Conservation (phyloP, 2,113 vertebrate species). For the Mionectes macconnelli region DNA sequence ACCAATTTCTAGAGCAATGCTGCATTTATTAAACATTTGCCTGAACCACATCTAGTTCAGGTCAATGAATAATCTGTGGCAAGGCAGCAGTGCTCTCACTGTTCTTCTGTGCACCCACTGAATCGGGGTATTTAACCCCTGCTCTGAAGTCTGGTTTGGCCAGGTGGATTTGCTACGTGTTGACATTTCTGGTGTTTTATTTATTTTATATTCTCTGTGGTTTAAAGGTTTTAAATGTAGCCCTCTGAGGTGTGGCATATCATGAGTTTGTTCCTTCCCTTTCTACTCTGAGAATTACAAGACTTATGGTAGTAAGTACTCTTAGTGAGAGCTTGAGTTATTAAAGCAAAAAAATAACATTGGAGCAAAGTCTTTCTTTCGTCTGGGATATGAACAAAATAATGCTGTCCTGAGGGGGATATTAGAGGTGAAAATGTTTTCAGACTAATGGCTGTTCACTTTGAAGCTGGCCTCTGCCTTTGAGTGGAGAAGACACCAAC, state of each 20-base stretch:
- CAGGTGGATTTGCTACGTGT: background rate
- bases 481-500: background rate
- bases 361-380: background rate
- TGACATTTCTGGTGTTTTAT: background rate
- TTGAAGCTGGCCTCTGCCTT: fast-evolving
- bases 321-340: background rate
- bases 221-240: background rate
- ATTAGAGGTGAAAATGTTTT: background rate
- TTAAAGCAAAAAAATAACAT: background rate
- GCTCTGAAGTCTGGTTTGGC: background rate
- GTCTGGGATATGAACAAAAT: background rate
- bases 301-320: background rate
- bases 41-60: background rate
- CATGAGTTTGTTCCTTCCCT: background rate
- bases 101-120: background rate
- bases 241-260: background rate
- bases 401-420: background rate
- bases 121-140: background rate
- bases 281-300: background rate
- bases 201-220: background rate
- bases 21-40: background rate
- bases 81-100: background rate
- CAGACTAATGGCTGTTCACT: background rate
- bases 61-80: background rate
- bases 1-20: background rate